Evolutionary conservation across 1,140 invertebrate species (phyloP), one percentile per base, ranked within the genome.

Genomic region (Lepidurus arcticus): DNA sequence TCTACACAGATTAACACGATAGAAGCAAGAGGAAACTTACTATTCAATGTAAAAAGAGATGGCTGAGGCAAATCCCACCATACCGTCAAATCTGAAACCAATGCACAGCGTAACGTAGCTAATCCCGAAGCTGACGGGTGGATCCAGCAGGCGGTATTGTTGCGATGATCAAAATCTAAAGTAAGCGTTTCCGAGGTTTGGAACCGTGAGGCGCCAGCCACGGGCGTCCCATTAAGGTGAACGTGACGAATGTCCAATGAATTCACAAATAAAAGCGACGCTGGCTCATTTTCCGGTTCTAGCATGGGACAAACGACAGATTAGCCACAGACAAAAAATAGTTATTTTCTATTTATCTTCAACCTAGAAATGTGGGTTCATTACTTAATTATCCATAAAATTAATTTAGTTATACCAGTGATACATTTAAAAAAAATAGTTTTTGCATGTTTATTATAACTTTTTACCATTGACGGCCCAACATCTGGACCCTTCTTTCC

Each of bases 91-190:
- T 92, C 86, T 81, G 90, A 88, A 74, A 89, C 87, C 78, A 87
- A 85, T 74, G 87, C 89, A 84, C 91, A 92, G 77, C 87, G 86
- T 8, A 91, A 82, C 44, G 83, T 82, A 21, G 87, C 83, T 11
- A 75, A 24, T 16, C 73, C 73, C 81, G 86, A 86, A 78, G 83
- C 86, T 78, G 76, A 81, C 81, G 88, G 89, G 82, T 91, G 87
- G 74, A 91, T 86, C 85, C 90, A 92, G 85, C 92, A 94, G 1
- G 92, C 82, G 16, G 89, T 88, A 42, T 89, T 84, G 84, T 91
- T 90, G 79, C 87, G 83, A 83, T 89, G 87, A 79, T 81, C 85
- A 83, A 78, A 76, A 45, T 76, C 81, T 76, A 43, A 80, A 75
- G 44, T 79, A 43, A 86, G 84, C 34, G 85, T 86, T 79, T 88